Base-by-base conservation (phyloP, 2,888 invertebrate species). In the Ochropleura leucogaster region DNA sequence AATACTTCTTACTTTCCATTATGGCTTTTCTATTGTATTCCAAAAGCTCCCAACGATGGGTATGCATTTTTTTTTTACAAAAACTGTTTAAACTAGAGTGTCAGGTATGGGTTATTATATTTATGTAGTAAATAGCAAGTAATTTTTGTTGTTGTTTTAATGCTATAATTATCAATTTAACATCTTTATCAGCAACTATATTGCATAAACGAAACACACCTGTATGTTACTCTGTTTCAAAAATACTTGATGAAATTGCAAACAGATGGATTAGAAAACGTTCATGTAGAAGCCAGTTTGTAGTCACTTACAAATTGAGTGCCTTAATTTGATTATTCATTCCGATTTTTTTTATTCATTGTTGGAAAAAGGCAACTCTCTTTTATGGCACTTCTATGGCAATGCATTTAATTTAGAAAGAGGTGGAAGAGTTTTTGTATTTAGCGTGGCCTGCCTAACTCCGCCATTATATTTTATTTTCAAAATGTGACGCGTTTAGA, bases 1-100 rank as follows among this genome's bases (percentile, higher is more conserved):
- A 69, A 69, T 51, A 55, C 68, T 76, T 62, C 30, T 20, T 76
- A 65, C 40, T 74, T 65, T 66, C 42, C 10, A 20, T 47, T 46
- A 47, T 62, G 7, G 60, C 46, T 53, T 64, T 67, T 53, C 16
- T 9, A 8, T 40, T 20, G 42, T 65, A 10, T 65, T 9, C 51
- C 8, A 40, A 59, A 74, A n/a, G 12, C 30, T 62, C 12, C 20
- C 30, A 16, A 53, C 30, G 42, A 46, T 71, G 14, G 44, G 30
- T 30, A 30, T 6, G n/a, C 10, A 60, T 42, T 3, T 12, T 62
- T 44, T 44, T 60, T 44, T 44, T 60, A 7, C n/a, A 44, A 44
- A 62, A 14, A 44, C 8, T 20, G 44, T 62, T 0, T 44, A n/a
- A 42, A 7, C n/a, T 62, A 44, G 30, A 59, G 62, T 62, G 44